phyloP scores from a whole-genome alignment of 2,113 vertebrate species.

The Salvelinus fontinalis region DNA sequence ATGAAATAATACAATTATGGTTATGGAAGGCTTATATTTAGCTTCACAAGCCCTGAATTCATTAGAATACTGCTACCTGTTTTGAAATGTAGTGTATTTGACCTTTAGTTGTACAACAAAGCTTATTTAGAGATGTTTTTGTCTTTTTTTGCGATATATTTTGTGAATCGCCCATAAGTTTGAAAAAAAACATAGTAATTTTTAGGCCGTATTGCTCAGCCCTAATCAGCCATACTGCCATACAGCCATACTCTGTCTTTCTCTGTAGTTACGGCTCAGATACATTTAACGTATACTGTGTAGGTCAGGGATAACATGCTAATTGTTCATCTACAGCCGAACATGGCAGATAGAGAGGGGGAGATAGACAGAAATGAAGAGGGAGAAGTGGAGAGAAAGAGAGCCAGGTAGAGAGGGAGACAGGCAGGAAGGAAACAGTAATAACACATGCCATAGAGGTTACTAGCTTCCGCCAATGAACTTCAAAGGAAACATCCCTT shows the following conservation, averaged over 20 bases:
- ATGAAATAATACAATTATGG: too few species aligned
- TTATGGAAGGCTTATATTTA: too few species aligned
- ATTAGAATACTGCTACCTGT: too few species aligned
- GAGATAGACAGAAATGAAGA: neutral
- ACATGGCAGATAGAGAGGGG: neutral
- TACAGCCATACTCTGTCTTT: neutral
- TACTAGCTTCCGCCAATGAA: constrained; percentile 24
- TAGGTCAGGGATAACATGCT: neutral
- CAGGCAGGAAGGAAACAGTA: neutral
- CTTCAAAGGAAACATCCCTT: constrained; percentile 11
- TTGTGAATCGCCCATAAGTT: too few species aligned
- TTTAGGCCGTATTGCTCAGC: too few species aligned
- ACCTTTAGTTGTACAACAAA: too few species aligned
- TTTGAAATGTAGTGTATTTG: too few species aligned
- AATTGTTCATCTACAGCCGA: neutral
- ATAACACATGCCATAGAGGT: neutral
- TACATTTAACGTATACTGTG: neutral
- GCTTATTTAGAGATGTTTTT: too few species aligned
- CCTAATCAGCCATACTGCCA: neutral
- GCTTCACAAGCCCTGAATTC: too few species aligned
- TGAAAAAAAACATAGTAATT: too few species aligned
- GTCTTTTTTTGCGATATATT: too few species aligned
- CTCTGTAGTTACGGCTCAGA: neutral
- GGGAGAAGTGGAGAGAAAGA: neutral
- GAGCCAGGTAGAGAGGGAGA: neutral